phyloP scores from a whole-genome alignment of 2,888 invertebrate species.

The Falcaria lacertinaria region DNA sequence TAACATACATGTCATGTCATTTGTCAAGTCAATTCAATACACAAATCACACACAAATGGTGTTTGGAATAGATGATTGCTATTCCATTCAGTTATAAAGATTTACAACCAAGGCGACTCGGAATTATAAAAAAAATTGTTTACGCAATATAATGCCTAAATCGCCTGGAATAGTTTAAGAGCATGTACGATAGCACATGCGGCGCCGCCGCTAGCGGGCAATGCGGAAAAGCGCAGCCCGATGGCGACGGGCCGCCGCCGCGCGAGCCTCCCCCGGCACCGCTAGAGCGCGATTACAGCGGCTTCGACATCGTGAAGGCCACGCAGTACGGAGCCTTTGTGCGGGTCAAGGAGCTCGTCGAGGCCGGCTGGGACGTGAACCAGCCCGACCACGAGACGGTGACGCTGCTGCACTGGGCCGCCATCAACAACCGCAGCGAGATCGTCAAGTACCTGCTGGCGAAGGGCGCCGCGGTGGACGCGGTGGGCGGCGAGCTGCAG shows the following conservation, averaged over 20 bases:
- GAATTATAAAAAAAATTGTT: slow-evolving; percentile 8
- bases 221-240: slow-evolving; percentile 82
- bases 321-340: slow-evolving; percentile 97
- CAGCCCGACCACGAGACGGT: slow-evolving; percentile 97
- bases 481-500: slow-evolving; percentile 95
- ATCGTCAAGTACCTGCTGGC: slow-evolving; percentile 93
- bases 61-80: too few species aligned
- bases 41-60: too few species aligned
- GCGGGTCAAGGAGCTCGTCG: slow-evolving; percentile 91
- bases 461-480: slow-evolving; percentile 90
- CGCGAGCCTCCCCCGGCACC: slow-evolving; percentile 82
- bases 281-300: slow-evolving; percentile 83
- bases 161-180: slow-evolving; percentile 15
- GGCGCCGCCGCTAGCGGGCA: slow-evolving; percentile 84
- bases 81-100: too few species aligned
- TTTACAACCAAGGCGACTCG: slow-evolving; percentile 1
- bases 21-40: too few species aligned
- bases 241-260: slow-evolving; percentile 80
- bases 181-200: slow-evolving; percentile 86
- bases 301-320: slow-evolving; percentile 95
- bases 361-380: slow-evolving; percentile 96
- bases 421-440: slow-evolving; percentile 97
- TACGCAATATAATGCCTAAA: slow-evolving; percentile 15
- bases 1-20: too few species aligned
- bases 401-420: slow-evolving; percentile 98